Base-by-base conservation (phyloP, 2,113 vertebrate genomes). In the Pluvialis apricaria region DNA sequence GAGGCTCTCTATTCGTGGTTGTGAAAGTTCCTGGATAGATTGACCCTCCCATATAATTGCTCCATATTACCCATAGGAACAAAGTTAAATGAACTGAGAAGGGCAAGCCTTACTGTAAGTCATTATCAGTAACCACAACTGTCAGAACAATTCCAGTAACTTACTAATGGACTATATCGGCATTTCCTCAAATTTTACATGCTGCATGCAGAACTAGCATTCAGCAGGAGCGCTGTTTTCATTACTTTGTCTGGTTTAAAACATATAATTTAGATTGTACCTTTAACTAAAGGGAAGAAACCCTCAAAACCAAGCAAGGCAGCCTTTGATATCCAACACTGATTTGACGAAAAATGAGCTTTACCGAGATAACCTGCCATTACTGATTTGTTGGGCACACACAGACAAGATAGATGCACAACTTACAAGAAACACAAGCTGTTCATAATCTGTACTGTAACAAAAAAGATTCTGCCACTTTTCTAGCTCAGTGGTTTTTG, bases 81-180 rank as follows among this genome's bases (percentile, higher is more conserved):
- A 16, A 55, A 54, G 88, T 51, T 21, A 91, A 93, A 92, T 73
- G 95, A 96, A 40, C 24, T 13, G 86, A 93, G 89, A 42, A 83
- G 77, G 76, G 70, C 85, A 92, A 90, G 82, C 82, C 94, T 98
- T 98, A 97, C 97, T 94, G 96, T 88, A 98, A 98, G 94, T 86
- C 96, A 97, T 97, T 97, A 97, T 66, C 96, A 97, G 93, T 84
- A 96, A 97, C 95, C 97, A 96, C 97, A 97, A 86, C 90, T 93
- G 97, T 98, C 97, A 96, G 96, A 96, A 97, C 93, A 91, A 95
- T 97, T 97, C 96, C 97, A 96, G 98, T 97, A 98, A 98, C 86
- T 85, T 84, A 95, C 96, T 98, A 98, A 98, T 98, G 98, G 97
- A 96, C 93, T 94, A 15, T 11, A 62, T 94, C 51, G 88, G 90